Evolutionary conservation across 2,797 vertebrate genomes (phyloP), one percentile per base, ranked within the genome.

Genomic region (Brachyrhaphis roseni): DNA sequence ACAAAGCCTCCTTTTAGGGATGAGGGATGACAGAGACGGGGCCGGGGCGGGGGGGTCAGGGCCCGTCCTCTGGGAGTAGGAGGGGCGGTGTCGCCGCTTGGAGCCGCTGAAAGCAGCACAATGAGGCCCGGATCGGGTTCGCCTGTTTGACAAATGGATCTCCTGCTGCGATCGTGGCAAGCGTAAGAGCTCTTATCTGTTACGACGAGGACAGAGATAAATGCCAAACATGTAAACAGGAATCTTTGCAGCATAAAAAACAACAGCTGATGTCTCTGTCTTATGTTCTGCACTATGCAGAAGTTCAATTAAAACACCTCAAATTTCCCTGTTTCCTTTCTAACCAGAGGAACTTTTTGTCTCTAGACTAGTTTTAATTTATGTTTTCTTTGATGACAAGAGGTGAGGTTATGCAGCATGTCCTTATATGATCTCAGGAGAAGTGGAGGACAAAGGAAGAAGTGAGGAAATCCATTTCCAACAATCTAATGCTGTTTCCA

Each of bases 51-150:
- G 92, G 93, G 92, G 93, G 90, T 90, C 89, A 86, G 91, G 89
- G 87, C 82, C 78, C 72, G 86, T 95, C 95, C 94, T 89, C 79
- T 75, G 92, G 94, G 93, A 95, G 81, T 93, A 92, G 93, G 94
- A 95, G 93, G 94, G 95, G 91, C 90, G 92, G 88, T 92, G 95
- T 96, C 94, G 95, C 90, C 89, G 92, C 93, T 95, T 95, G 87
- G 84, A 92, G 51, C 87, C 72, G 93, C 91, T 97, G 96, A 97
- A 98, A 97, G 93, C 87, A 92, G 87, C 86, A 95, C 95, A 96
- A 96, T 96, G 91, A 86, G 86, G 88, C 90, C 91, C 78, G 94
- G 94, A 96, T 96, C 95, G 72, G 86, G 94, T 95, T 95, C 90
- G 82, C 91, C 93, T 93, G 92, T 95, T 93, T 95, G 94, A 96